Conservation (phyloP, 2,113 vertebrate genomes). For the Myotis yumanensis region DNA sequence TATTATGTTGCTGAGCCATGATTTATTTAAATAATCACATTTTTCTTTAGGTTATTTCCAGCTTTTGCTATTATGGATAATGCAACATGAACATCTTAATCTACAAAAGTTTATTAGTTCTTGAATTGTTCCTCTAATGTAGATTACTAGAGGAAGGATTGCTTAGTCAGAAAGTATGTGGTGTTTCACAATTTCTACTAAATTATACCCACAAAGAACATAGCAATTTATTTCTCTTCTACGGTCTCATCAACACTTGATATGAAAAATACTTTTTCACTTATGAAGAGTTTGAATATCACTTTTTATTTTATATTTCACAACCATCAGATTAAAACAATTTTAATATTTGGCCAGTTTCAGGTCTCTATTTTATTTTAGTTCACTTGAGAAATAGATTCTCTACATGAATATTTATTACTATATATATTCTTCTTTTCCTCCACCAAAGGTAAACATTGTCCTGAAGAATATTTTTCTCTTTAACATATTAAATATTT, state of each 20-base stretch:
- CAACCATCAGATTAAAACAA: neutral
- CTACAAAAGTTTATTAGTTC: neutral
- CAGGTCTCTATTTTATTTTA: neutral
- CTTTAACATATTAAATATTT: neutral
- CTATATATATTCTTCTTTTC: neutral
- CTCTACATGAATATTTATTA: neutral
- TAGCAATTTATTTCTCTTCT: neutral
- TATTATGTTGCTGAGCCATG: slow-evolving; percentile 34
- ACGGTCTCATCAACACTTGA: neutral
- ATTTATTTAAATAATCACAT: slow-evolving; percentile 64
- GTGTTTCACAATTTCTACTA: neutral
- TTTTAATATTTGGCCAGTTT: neutral
- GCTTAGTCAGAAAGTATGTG: neutral
- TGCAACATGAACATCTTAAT: slow-evolving; percentile 18
- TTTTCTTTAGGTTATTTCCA: slow-evolving; percentile 54
- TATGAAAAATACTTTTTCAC: neutral
- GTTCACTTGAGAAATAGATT: neutral
- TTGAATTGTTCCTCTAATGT: neutral
- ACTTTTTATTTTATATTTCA: neutral
- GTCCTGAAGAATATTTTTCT: neutral
- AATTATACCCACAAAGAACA: neutral
- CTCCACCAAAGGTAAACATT: neutral
- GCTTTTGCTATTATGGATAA: slow-evolving; percentile 43
- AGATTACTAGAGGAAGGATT: slow-evolving; percentile 21
- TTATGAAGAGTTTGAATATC: neutral